Evolutionary conservation across 2,797 vertebrate genomes (phyloP).

Genomic region (Darevskia nairensis): DNA sequence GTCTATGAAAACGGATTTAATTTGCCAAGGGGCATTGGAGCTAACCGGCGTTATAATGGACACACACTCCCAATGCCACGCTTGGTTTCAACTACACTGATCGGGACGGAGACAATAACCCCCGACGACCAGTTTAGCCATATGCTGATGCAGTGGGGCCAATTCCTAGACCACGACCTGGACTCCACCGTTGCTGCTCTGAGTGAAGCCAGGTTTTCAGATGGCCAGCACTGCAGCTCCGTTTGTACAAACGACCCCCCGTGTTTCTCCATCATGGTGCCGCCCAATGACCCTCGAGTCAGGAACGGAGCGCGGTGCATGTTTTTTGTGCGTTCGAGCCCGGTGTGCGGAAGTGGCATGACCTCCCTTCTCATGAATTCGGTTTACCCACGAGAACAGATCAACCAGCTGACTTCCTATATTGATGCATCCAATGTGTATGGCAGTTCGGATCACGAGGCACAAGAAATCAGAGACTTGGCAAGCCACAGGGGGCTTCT

Average conservation of each 20-base stretch:
- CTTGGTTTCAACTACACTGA: conserved; percentile 91
- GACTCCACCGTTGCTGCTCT: conserved; percentile 94
- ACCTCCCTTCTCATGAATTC: conserved; percentile 98
- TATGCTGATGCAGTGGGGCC: conserved; percentile 99
- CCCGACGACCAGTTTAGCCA: conserved; percentile 94
- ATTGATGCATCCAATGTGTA: conserved; percentile 97
- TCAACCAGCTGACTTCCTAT: conserved; percentile 97
- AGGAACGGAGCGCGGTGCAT: conserved; percentile 91
- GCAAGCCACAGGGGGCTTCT: conserved; percentile 96
- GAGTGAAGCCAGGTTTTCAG: conserved; percentile 96
- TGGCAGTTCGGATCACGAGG: conserved; percentile 91
- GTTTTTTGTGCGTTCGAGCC: conserved; percentile 97
- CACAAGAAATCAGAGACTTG: conserved; percentile 90
- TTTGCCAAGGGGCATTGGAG: conserved; percentile 87
- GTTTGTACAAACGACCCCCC: conserved; percentile 95
- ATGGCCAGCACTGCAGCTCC: conserved; percentile 91
- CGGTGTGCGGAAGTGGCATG: conserved; percentile 97
- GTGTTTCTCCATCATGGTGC: conserved; percentile 94
- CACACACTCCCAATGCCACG: conserved; percentile 89
- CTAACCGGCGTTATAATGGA: conserved; percentile 84
- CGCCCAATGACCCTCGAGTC: conserved; percentile 89
- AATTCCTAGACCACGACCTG: conserved; percentile 97
- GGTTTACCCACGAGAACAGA: conserved; percentile 96
- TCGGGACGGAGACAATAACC: conserved; percentile 91
- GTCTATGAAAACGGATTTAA: conserved; percentile 98